phyloP scores from a whole-genome alignment of 1,140 invertebrate species.

The Leptopilina boulardi region DNA sequence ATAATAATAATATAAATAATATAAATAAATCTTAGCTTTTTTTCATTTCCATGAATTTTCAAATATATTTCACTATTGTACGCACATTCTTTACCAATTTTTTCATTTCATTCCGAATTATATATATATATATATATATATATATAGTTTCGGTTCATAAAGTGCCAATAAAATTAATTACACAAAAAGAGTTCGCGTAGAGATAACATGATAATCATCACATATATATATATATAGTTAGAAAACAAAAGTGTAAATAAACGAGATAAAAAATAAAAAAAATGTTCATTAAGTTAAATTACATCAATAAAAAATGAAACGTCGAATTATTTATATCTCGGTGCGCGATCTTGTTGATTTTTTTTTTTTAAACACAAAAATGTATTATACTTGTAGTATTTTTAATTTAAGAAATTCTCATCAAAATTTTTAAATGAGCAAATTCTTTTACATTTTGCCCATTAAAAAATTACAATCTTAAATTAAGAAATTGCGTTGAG shows the following conservation, averaged over 20 bases:
- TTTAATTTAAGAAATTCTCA: neutral
- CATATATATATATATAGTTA: neutral
- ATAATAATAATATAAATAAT: too few relatives aligned
- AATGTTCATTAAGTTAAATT: neutral
- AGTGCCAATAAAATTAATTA: slow-evolving; percentile 28
- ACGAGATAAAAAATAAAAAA: neutral
- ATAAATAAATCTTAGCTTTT: neutral
- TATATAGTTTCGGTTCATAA: neutral
- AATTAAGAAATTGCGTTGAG: neutral
- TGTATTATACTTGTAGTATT: neutral
- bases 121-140: too few relatives aligned
- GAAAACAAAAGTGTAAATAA: slow-evolving; percentile 13
- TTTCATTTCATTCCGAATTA: neutral
- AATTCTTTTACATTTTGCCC: neutral
- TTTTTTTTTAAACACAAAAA: neutral
- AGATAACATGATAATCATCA: neutral
- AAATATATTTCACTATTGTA: neutral
- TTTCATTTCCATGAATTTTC: neutral
- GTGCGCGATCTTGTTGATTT: neutral
- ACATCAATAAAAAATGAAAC: neutral
- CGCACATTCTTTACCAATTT: neutral
- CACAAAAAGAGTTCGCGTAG: neutral
- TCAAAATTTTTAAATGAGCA: neutral
- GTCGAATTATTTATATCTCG: neutral
- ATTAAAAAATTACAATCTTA: neutral